Percentiles rank a stretch among this genome's conserved stretches.
These are phyloP conservation scores for Nesoenas mayeri DNA, from an alignment of 2,113 vertebrate species.

Conservation along the genomic window DNA sequence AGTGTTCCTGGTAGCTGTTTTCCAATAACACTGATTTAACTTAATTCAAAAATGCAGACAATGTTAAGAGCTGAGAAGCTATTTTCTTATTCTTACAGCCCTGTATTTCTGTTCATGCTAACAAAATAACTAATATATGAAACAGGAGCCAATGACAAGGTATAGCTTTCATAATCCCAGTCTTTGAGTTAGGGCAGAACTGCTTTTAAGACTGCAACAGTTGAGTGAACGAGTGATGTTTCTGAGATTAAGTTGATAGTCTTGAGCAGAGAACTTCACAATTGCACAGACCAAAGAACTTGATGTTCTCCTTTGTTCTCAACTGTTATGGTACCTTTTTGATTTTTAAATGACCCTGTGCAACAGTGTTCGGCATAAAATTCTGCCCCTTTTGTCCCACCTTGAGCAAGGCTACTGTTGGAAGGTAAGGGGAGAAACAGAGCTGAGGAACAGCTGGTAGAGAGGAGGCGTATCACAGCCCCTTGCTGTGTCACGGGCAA, in stretches of 20 bases:
- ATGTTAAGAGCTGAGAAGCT: neutral
- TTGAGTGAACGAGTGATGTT: neutral
- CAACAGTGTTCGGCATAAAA: neutral
- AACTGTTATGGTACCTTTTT: neutral
- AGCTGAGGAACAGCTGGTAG: neutral
- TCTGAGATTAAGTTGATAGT: neutral
- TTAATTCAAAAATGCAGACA: neutral
- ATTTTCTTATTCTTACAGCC: neutral
- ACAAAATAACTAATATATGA: neutral
- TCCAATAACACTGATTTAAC: neutral
- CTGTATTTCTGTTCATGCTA: neutral
- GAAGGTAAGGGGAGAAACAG: neutral
- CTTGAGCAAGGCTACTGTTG: neutral
- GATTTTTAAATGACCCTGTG: neutral
- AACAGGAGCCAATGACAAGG: neutral
- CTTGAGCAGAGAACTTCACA: neutral
- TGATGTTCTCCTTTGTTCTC: neutral
- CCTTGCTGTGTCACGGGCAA: neutral
- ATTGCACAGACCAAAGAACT: neutral
- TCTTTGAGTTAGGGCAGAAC: neutral
- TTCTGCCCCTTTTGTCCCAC: neutral
- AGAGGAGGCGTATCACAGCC: neutral
- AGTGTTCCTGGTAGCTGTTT: neutral
- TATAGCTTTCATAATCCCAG: neutral
- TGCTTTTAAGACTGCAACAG: neutral